Evolutionary conservation across 2,113 vertebrate species (phyloP).

Genomic region (Talpa occidentalis): DNA sequence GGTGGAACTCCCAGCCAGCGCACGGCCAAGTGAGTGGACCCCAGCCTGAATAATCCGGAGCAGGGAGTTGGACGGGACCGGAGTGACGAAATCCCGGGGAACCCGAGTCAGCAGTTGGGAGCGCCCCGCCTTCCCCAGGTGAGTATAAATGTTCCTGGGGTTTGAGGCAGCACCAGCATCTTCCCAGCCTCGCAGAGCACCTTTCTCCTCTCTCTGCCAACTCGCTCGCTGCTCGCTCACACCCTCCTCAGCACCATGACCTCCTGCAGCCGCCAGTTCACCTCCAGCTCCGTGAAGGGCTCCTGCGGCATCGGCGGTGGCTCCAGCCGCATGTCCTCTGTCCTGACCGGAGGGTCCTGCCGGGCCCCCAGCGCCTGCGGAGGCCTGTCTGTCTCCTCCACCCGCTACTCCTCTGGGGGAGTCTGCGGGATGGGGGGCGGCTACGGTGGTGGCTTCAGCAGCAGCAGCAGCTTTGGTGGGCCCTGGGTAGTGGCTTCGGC

Average conservation of each 20-base stretch:
- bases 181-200: not conserved
- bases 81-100: conserved; percentile 48
- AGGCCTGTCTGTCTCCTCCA: conserved; percentile 58
- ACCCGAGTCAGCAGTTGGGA: conserved; percentile 49
- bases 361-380: conserved; percentile 53
- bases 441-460: not conserved
- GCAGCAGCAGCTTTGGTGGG: conserved; percentile 65
- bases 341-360: conserved; percentile 22
- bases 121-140: not conserved
- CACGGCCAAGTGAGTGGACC: not conserved
- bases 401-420: conserved; percentile 76
- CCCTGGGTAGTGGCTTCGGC: conserved; percentile 6
- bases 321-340: conserved; percentile 85
- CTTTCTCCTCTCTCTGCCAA: not conserved
- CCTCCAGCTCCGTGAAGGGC: conserved; percentile 75
- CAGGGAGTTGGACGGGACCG: not conserved
- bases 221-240: not conserved
- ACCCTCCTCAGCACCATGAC: conserved; percentile 55
- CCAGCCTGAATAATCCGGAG: conserved; percentile 41
- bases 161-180: not conserved
- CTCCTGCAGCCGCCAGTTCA: conserved; percentile 74
- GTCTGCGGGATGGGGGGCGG: not conserved
- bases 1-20: conserved; percentile 43
- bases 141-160: conserved; percentile 34
- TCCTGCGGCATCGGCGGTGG: conserved; percentile 56